These are phyloP conservation scores for Nannoperca obscura DNA, from an alignment of 2,797 vertebrate species.

Conservation along the genomic window DNA sequence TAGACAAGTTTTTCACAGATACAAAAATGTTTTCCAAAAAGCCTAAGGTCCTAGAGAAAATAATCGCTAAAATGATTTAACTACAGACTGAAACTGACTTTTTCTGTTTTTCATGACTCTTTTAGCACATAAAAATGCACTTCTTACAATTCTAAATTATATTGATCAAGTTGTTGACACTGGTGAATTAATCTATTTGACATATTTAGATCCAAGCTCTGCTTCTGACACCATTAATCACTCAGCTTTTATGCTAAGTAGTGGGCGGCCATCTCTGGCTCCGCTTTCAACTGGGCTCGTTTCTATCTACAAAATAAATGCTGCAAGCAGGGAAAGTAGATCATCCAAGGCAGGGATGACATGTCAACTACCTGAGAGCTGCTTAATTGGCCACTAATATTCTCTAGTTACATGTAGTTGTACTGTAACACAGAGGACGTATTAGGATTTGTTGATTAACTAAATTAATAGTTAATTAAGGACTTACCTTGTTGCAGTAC, in stretches of 20 bases:
- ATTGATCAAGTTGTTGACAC: conserved; percentile 6
- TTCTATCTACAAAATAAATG: conserved; percentile 23
- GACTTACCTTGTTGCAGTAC: conserved; percentile 89
- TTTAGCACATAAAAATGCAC: neutral
- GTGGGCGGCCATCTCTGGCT: neutral
- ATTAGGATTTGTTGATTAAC: neutral
- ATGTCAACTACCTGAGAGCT: conserved; percentile 11
- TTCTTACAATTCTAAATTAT: neutral
- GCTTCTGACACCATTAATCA: conserved; percentile 21
- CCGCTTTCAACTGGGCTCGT: conserved; percentile 9
- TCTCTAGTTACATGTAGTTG: conserved; percentile 7
- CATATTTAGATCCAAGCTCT: conserved; percentile 2
- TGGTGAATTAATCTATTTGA: conserved; percentile 17
- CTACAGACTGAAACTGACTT: neutral
- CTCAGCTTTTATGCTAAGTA: conserved; percentile 8
- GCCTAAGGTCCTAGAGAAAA: neutral
- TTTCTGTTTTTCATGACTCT: neutral
- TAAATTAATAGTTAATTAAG: neutral
- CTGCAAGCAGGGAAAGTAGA: neutral
- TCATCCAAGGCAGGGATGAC: neutral
- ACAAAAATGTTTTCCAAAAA: neutral
- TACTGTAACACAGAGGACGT: conserved; percentile 11
- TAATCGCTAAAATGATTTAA: neutral
- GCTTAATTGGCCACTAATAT: conserved; percentile 30
- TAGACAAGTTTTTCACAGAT: neutral